Evolutionary conservation across 2,888 invertebrate species (phyloP).

Genomic region (Halictus ligatus): DNA sequence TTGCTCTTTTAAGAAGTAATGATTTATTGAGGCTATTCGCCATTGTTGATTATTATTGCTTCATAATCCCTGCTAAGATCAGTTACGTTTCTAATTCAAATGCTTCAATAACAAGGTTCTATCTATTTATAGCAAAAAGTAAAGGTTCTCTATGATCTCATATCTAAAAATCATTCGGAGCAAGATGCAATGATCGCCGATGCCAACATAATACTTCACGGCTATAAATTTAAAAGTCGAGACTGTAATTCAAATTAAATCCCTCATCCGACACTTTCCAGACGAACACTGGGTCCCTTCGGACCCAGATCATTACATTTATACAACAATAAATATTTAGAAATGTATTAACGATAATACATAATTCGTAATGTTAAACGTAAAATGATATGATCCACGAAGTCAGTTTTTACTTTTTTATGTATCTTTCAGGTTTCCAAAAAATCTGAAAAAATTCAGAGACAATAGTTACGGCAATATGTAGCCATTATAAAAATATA

Average conservation of each 20-base stretch:
- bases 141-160: slow-evolving; percentile 16
- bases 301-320: neutral
- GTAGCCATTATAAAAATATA: neutral
- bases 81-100: slow-evolving; percentile 10
- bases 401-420: no score
- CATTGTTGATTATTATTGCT: neutral
- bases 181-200: slow-evolving; percentile 6
- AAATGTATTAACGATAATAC: no score
- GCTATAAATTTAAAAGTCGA: slow-evolving; percentile 2
- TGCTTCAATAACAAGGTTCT: slow-evolving; percentile 15
- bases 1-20: neutral
- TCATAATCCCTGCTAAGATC: neutral
- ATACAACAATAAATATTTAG: neutral
- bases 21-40: neutral
- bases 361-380: neutral
- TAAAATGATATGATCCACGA: no score
- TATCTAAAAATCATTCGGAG: slow-evolving; percentile 13
- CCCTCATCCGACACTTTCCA: neutral
- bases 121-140: slow-evolving; percentile 13
- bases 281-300: neutral
- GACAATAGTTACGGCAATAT: neutral
- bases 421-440: neutral
- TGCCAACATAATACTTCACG: slow-evolving; percentile 17
- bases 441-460: neutral
- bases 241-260: neutral